Evolutionary conservation across 2,113 vertebrate species (phyloP), one percentile per base, ranked within the genome.

Genomic region (Nettapus auritus): DNA sequence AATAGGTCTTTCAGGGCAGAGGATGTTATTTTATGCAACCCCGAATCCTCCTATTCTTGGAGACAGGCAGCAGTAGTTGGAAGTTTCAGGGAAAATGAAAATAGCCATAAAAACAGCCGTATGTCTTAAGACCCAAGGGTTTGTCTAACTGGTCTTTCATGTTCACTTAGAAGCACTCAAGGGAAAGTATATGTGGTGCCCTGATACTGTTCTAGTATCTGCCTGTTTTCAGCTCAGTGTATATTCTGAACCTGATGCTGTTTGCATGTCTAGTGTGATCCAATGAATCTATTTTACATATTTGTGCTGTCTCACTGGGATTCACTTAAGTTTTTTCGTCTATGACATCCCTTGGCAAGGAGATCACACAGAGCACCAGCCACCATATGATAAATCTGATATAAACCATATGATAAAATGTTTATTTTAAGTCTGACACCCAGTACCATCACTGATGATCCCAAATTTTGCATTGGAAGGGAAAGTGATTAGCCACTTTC

Each of bases 321-420:
- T 66, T 82, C 40, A 9, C 13, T 4, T 40, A 38, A 77, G n/a
- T 18, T 78, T 86, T 74, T 90, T 63, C 5, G 5, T 53, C n/a
- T 70, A 22, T 86, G 33, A 55, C 55, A 56, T 16, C 19, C 55
- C 88, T 85, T 75, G 52, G 31, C 26, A 48, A 25, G 85, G 67
- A 0, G 0, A 73, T 88, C 29, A 31, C 29, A 20, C 0, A 2
- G 19, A 59, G 42, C 9, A 16, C 31, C 36, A 64, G 59, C 48
- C 38, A 55, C 38, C 7, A 8, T 4, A 1, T 48, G 22, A 62
- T 91, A 69, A 80, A 21, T 48, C 46, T 21, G 46, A 48, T 48
- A 62, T 91, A 69, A 80, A 55, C 34, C 8, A 10, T 4, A 0
- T 42, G 25, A 62, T 91, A 69, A 76, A 21, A 48, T 48, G 26